Evolutionary conservation across 2,113 vertebrate genomes (phyloP), one percentile per base, ranked within the genome.

Genomic region (Myotis lucifugus): DNA sequence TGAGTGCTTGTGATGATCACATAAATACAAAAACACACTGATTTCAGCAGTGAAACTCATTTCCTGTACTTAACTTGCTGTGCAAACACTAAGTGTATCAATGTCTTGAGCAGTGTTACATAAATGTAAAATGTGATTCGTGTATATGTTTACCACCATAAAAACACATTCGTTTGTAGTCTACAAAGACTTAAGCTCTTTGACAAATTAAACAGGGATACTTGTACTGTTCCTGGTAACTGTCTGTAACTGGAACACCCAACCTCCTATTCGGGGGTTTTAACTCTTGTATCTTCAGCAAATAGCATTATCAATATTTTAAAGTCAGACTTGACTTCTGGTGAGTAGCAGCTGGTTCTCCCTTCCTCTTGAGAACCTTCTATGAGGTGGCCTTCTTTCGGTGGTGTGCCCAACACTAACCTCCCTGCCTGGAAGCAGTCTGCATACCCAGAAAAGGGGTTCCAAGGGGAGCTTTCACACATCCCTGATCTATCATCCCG

Each of bases 241-340:
- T 91, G 11, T 17, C 52, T 95, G 54, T 42, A 85, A 32, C 66
- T 79, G 82, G 66, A 56, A 90, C 88, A 59, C 37, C 69, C 54
- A 56, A 56, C 34, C 72, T 90, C 77, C 94, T 92, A 34, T 88
- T 95, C 37, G 48, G 37, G 64, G 42, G 56, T 66, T 79, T 74
- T n/a, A 93, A 83, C 66, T 86, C 90, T 82, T 70, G 40, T 77
- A 21, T 59, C 72, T 93, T 95, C 46, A 93, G 88, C 94, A 96
- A 90, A 94, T 4, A 67, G 77, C 61, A 48, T 85, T 73, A 59
- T 93, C 77, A 85, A 61, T 93, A 94, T 90, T 94, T 89, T 78
- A 67, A 82, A 85, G 81, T 73, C 69, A n/a, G 40, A n/a, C 82
- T 48, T 91, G 67, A 54, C 21, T 54, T 93, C 70, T 64, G 46